These are phyloP conservation scores for Dynastes tityus DNA, from an alignment of 2,888 invertebrate species.

Conservation along the genomic window DNA sequence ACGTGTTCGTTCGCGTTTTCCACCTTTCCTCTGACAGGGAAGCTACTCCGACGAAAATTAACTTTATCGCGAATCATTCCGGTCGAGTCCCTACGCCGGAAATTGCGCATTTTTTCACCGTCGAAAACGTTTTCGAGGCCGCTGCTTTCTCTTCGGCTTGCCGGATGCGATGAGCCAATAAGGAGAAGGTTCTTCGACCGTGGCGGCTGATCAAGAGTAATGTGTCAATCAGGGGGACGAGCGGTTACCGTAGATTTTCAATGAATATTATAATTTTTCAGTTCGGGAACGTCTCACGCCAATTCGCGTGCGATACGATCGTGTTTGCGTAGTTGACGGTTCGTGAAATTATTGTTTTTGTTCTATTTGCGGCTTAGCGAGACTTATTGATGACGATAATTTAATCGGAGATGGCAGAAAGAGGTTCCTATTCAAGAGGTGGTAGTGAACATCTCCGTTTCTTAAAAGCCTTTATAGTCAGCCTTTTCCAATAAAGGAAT, in stretches of 20 bases:
- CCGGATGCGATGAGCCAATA: not conserved
- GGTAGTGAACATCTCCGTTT: no score
- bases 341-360: conserved; percentile 59
- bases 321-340: conserved; percentile 59
- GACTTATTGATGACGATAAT: no score
- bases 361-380: not conserved
- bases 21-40: not conserved
- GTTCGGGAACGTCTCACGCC: conserved; percentile 58
- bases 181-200: not conserved
- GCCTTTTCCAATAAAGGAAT: no score
- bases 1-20: conserved; percentile 43
- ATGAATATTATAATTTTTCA: conserved; percentile 65
- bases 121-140: conserved; percentile 30
- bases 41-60: conserved; percentile 54
- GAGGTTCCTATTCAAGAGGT: no score
- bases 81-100: conserved; percentile 53
- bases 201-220: conserved; percentile 59
- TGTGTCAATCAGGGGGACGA: conserved; percentile 61
- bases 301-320: conserved; percentile 58
- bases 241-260: conserved; percentile 50
- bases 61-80: conserved; percentile 58
- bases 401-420: no score
- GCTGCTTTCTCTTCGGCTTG: conserved; percentile 10
- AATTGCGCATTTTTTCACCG: conserved; percentile 58
- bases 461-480: no score